Evolutionary conservation across 1,140 invertebrate species (phyloP), one percentile per base, ranked within the genome.

Genomic region (Geopemphigus sp.): DNA sequence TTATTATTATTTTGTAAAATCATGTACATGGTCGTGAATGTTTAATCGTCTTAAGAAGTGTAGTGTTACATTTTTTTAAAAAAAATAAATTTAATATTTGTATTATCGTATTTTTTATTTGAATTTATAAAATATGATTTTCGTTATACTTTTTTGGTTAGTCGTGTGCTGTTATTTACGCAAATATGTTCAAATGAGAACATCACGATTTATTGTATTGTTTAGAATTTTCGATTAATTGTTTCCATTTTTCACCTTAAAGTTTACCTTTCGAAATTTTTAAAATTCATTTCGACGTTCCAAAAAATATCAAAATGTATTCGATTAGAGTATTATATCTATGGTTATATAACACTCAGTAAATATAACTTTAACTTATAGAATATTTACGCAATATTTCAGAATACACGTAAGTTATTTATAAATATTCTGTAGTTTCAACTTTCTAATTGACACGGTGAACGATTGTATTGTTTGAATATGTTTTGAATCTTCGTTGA

Each of bases 31-130:
- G n/a, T 54, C 59, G 56, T 59, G 32, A 57, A 76, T 76, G 59
- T 59, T 39, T 66, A 47, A 32, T 63, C 32, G 5, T 70, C 24
- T 0, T 32, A 70, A 56, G 12, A 81, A 81, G 22, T 74, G 56
- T 45, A 78, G 39, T 32, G 47, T 61, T 80, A 54, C 14, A 63
- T 76, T 81, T 39, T 63, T 78, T 39, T 63, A 68, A 80, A n/a
- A n/a, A n/a, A n/a, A n/a, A 68, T 57, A 59, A 56, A 56, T 45
- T 57, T 19, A 29, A 53, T 68, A 82, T 50, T 81, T 59, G 29
- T 56, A 32, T 50, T 39, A 24, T 80, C 17, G 56, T 64, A 26
- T 80, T 80, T 80, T 32, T 57, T 57, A 81, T 68, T 29, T 17
- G 32, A 66, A 6, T 66, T 10, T 32, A 22, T 14, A n/a, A 64